Evolutionary conservation across 1,140 invertebrate species (phyloP).

Genomic region (Temnothorax nylanderi): DNA sequence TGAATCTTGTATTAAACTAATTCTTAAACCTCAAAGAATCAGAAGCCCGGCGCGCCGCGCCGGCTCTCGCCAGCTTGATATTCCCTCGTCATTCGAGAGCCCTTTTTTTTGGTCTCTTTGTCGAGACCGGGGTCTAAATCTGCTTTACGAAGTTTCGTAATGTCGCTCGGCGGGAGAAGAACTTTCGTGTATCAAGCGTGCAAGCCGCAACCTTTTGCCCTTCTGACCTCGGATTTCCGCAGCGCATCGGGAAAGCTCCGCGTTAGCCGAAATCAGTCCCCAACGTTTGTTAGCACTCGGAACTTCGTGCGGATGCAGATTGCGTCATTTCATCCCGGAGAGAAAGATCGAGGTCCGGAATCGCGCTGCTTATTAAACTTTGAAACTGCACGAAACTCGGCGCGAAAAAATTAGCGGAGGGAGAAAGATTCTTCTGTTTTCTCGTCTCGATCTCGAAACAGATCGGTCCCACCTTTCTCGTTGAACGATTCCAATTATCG

Average conservation of each 20-base stretch:
- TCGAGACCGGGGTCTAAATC: constrained; percentile 42
- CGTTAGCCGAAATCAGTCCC: constrained; percentile 26
- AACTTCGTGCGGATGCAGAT: constrained; percentile 21
- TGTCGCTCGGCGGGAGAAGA: constrained; percentile 18
- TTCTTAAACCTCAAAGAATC: constrained; percentile 48
- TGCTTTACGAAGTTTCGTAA: constrained; percentile 54
- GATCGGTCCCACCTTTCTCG: neutral
- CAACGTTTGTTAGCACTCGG: constrained; percentile 31
- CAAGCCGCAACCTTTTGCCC: constrained; percentile 44
- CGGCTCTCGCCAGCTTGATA: constrained; percentile 17
- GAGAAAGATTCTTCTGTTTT: neutral
- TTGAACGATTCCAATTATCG: neutral
- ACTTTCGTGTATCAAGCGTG: constrained; percentile 36
- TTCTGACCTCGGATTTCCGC: constrained; percentile 33
- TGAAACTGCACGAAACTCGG: neutral
- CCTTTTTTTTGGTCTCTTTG: constrained; percentile 40
- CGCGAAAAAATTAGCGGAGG: neutral
- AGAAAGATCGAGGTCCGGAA: neutral
- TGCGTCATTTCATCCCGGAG: constrained; percentile 20
- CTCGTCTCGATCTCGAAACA: neutral
- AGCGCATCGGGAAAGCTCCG: neutral
- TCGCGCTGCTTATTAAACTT: constrained; percentile 24
- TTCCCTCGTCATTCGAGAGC: neutral
- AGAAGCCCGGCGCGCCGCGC: neutral
- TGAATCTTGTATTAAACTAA: constrained; percentile 46